Conservation (phyloP, 2,113 vertebrate genomes). For the Corythornis madagascariensis region DNA sequence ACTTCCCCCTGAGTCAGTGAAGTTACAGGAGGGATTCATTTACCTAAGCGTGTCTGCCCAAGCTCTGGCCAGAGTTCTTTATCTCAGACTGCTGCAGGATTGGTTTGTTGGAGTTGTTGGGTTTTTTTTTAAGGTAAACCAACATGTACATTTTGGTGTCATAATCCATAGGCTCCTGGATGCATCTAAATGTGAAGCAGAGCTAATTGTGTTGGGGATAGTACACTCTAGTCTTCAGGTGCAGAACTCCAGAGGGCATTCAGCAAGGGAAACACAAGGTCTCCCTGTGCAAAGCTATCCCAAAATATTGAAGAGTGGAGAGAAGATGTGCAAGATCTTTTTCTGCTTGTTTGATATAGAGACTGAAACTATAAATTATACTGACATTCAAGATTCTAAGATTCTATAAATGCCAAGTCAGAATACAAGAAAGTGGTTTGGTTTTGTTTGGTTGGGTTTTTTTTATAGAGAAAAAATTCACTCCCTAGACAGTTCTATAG, state of each 20-base stretch:
- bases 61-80: neutral
- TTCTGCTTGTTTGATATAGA: neutral
- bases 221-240: neutral
- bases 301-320: neutral
- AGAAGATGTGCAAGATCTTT: neutral
- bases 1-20: neutral
- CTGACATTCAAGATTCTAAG: neutral
- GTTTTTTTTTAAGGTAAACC: neutral
- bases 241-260: neutral
- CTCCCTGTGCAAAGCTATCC: neutral
- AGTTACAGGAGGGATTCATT: neutral
- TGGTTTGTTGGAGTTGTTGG: neutral
- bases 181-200: neutral
- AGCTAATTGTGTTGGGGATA: neutral
- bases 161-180: neutral
- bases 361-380: neutral
- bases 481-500: neutral
- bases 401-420: too few species aligned
- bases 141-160: neutral
- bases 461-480: neutral
- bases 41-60: neutral
- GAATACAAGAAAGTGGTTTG: too few species aligned
- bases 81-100: neutral
- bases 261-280: neutral
- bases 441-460: too few species aligned